Conservation (phyloP, 2,888 invertebrate genomes). For the Augochlorella aurata region DNA sequence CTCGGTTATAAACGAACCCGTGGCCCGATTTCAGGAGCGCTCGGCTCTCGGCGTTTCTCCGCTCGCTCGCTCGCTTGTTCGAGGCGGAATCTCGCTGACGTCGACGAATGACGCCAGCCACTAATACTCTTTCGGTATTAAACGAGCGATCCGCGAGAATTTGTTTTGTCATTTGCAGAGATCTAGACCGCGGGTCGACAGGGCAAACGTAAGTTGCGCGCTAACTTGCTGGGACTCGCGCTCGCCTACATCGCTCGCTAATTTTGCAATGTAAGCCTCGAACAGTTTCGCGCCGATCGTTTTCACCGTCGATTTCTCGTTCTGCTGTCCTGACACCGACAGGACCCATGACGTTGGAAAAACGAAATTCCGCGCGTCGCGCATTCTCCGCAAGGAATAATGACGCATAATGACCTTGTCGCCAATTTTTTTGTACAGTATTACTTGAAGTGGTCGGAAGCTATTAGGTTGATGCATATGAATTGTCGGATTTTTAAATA, state of each 20-base stretch:
- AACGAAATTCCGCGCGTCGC: conserved; percentile 5
- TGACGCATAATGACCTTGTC: too few species aligned
- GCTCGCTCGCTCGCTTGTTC: neutral
- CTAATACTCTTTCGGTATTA: conserved; percentile 22
- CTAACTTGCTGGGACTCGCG: neutral
- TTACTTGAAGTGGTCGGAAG: too few species aligned
- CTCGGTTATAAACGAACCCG: conserved; percentile 7
- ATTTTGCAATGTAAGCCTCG: conserved; percentile 28
- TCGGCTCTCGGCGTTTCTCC: neutral
- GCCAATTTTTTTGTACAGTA: too few species aligned
- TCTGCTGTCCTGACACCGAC: conserved; percentile 25
- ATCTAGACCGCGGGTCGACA: conserved; percentile 3
- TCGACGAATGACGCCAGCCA: conserved; percentile 23
- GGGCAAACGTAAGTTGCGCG: neutral
- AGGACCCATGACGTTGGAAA: conserved; percentile 19
- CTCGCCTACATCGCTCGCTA: conserved; percentile 5
- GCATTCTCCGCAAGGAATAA: neutral
- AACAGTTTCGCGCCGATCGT: conserved; percentile 51
- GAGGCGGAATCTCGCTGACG: conserved; percentile 32
- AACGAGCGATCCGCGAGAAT: conserved; percentile 22
- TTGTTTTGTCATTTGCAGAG: conserved; percentile 25
- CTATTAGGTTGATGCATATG: too few species aligned
- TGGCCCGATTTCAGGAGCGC: neutral
- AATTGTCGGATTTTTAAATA: too few species aligned
- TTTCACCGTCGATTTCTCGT: conserved; percentile 62